phyloP scores from a whole-genome alignment of 2,888 invertebrate species.

The Zootermopsis nevadensis region DNA sequence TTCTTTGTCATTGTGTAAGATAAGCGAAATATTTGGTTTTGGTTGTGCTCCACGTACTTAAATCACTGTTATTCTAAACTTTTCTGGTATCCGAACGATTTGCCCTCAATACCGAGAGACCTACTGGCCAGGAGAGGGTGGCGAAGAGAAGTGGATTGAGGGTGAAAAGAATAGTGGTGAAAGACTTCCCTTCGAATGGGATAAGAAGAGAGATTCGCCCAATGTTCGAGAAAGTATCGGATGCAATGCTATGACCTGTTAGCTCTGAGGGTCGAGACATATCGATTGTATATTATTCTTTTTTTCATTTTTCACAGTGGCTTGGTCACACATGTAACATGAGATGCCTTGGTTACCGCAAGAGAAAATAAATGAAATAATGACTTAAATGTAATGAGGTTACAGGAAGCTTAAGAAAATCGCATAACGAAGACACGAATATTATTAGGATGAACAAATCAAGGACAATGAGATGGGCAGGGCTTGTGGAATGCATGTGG shows the following conservation, averaged over 20 bases:
- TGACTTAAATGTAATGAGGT: no score
- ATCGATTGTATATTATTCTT: not conserved
- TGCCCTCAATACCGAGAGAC: slow-evolving; percentile 40
- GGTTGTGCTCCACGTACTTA: not conserved
- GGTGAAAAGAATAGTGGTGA: slow-evolving; percentile 6
- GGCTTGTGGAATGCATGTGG: no score
- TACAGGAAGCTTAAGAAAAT: no score
- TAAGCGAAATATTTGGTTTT: no score
- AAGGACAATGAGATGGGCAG: no score
- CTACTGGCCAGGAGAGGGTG: slow-evolving; percentile 25
- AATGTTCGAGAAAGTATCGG: slow-evolving; percentile 41
- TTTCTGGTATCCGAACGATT: slow-evolving; percentile 2
- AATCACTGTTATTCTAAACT: not conserved
- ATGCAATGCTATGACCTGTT: slow-evolving; percentile 22
- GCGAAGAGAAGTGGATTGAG: not conserved
- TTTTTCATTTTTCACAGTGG: not conserved
- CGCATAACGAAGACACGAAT: no score
- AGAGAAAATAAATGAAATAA: no score
- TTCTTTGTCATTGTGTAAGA: no score
- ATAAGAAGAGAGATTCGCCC: not conserved
- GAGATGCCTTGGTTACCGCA: no score
- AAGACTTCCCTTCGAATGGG: slow-evolving; percentile 15
- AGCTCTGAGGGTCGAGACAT: not conserved
- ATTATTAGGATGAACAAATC: no score
- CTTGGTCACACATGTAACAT: not conserved